phyloP scores from a whole-genome alignment of 2,113 vertebrate species.

The Entomyzon cyanotis region DNA sequence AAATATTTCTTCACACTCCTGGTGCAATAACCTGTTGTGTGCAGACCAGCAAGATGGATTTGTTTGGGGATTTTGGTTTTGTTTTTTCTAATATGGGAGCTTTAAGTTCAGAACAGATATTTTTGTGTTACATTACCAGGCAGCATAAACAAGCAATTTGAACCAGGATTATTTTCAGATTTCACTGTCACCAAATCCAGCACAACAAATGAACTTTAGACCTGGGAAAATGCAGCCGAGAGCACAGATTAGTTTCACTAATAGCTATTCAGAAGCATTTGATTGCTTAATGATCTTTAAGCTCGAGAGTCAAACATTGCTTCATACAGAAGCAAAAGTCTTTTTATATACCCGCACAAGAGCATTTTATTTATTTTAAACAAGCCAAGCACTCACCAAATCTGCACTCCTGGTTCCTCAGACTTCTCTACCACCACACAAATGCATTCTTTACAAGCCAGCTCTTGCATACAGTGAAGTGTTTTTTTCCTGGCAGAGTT shows the following conservation, averaged over 20 bases:
- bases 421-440: not conserved
- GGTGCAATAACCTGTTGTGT: not conserved
- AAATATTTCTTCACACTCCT: not conserved
- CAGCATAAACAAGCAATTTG: not conserved
- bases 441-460: not conserved
- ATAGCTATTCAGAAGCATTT: not conserved
- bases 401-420: not conserved
- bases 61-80: not conserved
- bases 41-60: not conserved
- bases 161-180: conserved; percentile 16
- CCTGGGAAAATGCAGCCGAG: not conserved
- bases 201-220: conserved; percentile 2
- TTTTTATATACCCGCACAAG: not conserved
- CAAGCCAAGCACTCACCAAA: not conserved
- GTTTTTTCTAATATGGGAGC: not conserved
- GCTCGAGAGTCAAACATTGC: conserved; percentile 31
- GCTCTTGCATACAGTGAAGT: not conserved
- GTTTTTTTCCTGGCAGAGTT: not conserved
- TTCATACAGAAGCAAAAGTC: not conserved
- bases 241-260: not conserved
- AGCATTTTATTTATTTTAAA: not conserved
- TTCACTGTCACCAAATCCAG: not conserved
- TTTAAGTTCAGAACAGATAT: not conserved
- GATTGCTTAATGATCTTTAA: conserved; percentile 25
- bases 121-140: not conserved